These are phyloP conservation scores for Acrocera orbiculus DNA, from an alignment of 2,888 invertebrate species.

Conservation along the genomic window DNA sequence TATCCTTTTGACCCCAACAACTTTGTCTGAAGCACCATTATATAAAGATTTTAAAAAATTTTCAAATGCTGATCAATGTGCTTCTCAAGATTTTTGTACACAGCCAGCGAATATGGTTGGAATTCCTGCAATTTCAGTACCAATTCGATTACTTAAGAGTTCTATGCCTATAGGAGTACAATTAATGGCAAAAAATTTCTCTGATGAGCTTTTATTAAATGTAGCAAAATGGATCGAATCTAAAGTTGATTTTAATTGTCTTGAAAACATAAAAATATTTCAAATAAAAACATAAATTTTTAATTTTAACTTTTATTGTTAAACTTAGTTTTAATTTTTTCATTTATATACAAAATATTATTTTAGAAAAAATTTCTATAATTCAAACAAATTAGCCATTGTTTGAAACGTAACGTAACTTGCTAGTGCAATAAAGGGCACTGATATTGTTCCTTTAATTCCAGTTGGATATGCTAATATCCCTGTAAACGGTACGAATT, in stretches of 20 bases:
- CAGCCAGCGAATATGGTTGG: conserved; percentile 97
- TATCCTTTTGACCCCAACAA: conserved; percentile 80
- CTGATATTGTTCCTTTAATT: conserved; percentile 32
- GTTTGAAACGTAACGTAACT: too few species aligned
- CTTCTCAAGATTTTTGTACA: conserved; percentile 84
- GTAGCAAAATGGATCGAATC: conserved; percentile 69
- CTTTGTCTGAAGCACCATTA: conserved; percentile 67
- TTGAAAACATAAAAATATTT: conserved; percentile 18
- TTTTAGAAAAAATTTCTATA: background rate
- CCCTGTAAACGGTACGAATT: conserved; percentile 32
- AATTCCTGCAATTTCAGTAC: conserved; percentile 75
- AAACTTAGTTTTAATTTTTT: too few species aligned
- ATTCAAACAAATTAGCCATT: too few species aligned
- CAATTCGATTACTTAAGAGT: conserved; percentile 52
- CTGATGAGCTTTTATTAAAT: conserved; percentile 56
- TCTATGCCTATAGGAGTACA: conserved; percentile 76
- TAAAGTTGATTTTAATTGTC: conserved; percentile 33
- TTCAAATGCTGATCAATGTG: conserved; percentile 74
- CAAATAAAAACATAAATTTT: conserved; percentile 13
- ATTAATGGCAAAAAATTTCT: conserved; percentile 62
- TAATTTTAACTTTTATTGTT: background rate
- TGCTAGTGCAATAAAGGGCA: too few species aligned
- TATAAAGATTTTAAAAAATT: conserved; percentile 58
- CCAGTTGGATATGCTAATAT: conserved; percentile 35
- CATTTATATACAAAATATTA: background rate